Conservation (phyloP, 1,140 invertebrate species). For the Oryctes rhinoceros region DNA sequence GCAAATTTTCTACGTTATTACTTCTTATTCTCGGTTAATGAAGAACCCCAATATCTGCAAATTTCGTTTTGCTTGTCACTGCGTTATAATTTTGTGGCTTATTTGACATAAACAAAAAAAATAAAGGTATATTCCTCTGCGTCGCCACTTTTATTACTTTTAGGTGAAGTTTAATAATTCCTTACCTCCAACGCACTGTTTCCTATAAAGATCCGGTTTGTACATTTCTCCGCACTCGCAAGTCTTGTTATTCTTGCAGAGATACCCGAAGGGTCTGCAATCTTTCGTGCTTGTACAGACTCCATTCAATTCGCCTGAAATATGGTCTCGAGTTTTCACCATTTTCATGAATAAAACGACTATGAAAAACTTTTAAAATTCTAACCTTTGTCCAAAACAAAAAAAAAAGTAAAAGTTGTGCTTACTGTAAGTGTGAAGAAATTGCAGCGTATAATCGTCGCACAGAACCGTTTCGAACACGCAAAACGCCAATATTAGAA, state of each 20-base stretch:
- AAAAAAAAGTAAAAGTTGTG: not conserved
- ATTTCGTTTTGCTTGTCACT: too few relatives aligned
- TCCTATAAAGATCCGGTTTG: slow-evolving; percentile 46
- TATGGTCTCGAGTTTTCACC: not conserved
- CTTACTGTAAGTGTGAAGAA: slow-evolving; percentile 12
- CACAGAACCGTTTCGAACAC: not conserved
- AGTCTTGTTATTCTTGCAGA: slow-evolving; percentile 52
- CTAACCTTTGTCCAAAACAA: not conserved
- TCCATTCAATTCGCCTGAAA: not conserved
- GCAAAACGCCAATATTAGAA: not conserved
- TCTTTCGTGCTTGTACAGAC: slow-evolving; percentile 38
- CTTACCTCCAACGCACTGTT: slow-evolving; percentile 53
- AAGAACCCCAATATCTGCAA: too few relatives aligned
- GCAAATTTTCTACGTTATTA: too few relatives aligned
- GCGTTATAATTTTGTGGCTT: too few relatives aligned
- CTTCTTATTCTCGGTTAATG: too few relatives aligned
- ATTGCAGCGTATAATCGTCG: not conserved
- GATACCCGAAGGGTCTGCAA: slow-evolving; percentile 53
- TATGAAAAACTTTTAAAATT: too few relatives aligned
- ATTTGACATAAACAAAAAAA: too few relatives aligned
- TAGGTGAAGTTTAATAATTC: too few relatives aligned
- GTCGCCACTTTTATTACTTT: too few relatives aligned
- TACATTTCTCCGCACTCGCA: slow-evolving; percentile 51
- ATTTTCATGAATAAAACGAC: too few relatives aligned
- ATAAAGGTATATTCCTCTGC: too few relatives aligned